These are phyloP conservation scores for Sisyra terminalis DNA, from an alignment of 2,888 invertebrate species.

Conservation along the genomic window DNA sequence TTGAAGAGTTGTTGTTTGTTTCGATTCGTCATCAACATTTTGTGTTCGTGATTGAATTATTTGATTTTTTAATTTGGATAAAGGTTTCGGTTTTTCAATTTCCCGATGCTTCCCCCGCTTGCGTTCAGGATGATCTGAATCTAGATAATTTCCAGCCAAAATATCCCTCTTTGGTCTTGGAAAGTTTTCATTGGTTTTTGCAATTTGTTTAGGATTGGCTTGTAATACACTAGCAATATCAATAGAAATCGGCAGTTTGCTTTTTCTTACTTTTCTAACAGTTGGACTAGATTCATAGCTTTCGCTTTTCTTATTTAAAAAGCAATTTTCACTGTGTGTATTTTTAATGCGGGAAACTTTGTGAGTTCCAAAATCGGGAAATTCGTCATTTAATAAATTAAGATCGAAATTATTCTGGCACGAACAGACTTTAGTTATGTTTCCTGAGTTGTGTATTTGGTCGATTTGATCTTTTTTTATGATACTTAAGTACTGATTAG, in stretches of 20 bases:
- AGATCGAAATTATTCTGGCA: neutral
- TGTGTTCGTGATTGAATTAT: slow-evolving; percentile 10
- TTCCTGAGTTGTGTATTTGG: neutral
- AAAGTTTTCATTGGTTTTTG: neutral
- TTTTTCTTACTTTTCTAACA: slow-evolving; percentile 1
- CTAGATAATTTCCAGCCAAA: slow-evolving; percentile 15
- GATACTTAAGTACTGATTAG: slow-evolving; percentile 12
- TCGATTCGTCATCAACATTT: neutral
- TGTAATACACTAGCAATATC: slow-evolving; percentile 8
- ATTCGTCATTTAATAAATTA: slow-evolving; percentile 1
- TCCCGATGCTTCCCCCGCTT: slow-evolving; percentile 16
- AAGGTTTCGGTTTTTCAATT: slow-evolving; percentile 13
- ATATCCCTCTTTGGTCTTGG: slow-evolving; percentile 1
- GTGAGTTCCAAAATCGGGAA: slow-evolving; percentile 2
- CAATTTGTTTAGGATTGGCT: neutral
- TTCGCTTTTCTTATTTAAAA: neutral
- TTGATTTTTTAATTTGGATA: slow-evolving; percentile 14
- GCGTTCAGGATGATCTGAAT: slow-evolving; percentile 16
- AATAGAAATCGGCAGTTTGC: slow-evolving; percentile 4
- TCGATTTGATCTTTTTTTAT: slow-evolving; percentile 13
- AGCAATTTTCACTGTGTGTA: neutral
- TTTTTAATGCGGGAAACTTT: neutral
- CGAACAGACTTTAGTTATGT: neutral
- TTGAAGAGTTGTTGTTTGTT: neutral
- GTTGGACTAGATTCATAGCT: neutral